A percentile compares a stretch with the other conserved stretches of the same genome.
Evolutionary conservation across 1,140 invertebrate species (phyloP).

Genomic region (Phymastichus coffea): DNA sequence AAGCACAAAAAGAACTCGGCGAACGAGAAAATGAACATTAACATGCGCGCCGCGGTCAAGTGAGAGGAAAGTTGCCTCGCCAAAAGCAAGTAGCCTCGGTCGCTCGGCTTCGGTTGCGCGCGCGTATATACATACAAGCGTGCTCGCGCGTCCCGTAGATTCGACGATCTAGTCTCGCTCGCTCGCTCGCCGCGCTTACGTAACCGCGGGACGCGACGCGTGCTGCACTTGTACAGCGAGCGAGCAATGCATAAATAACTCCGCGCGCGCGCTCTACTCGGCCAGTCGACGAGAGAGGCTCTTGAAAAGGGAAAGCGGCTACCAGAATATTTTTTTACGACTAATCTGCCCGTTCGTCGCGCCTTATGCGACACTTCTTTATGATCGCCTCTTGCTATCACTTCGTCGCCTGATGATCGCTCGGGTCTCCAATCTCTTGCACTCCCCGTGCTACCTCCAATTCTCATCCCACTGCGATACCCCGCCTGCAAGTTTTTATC

Average conservation of each 20-base stretch:
- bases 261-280: too few relatives aligned
- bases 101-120: too few relatives aligned
- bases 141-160: not conserved
- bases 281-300: not conserved
- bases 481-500: too few relatives aligned
- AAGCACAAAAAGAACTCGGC: too few relatives aligned
- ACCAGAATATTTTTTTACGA: conserved; percentile 9
- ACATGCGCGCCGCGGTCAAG: conserved; percentile 13
- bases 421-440: too few relatives aligned
- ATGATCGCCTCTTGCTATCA: too few relatives aligned
- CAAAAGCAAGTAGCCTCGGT: conserved; percentile 33
- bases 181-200: not conserved
- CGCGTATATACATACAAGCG: not conserved
- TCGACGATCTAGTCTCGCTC: conserved; percentile 12
- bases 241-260: conserved; percentile 17
- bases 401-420: too few relatives aligned
- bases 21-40: conserved; percentile 13
- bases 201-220: conserved; percentile 5
- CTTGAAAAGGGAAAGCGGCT: conserved; percentile 19
- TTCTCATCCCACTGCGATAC: too few relatives aligned
- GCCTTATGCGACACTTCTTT: too few relatives aligned
- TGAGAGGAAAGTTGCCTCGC: conserved; percentile 37
- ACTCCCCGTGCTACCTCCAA: too few relatives aligned
- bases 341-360: conserved; percentile 1
- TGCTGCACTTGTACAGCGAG: not conserved